Conservation (phyloP, 2,888 invertebrate species). For the Priocnemis perturbator region DNA sequence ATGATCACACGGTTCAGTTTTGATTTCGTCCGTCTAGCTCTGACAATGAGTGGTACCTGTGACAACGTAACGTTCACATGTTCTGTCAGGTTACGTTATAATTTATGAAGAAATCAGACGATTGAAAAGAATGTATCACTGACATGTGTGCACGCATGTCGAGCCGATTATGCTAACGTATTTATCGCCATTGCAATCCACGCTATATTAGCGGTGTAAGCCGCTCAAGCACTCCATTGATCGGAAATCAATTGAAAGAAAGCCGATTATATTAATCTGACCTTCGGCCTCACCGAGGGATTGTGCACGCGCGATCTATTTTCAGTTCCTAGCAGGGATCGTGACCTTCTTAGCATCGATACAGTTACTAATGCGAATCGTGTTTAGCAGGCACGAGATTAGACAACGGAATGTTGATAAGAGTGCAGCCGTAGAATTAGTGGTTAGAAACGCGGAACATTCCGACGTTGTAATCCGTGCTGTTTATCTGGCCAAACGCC, state of each 20-base stretch:
- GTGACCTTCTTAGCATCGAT: constrained; percentile 19
- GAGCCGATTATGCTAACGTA: constrained; percentile 3
- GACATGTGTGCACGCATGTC: no score
- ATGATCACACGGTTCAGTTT: no score
- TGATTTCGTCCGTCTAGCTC: not conserved
- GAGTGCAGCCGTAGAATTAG: constrained; percentile 4
- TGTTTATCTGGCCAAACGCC: no score
- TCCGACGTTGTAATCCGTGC: not conserved
- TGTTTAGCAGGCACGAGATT: constrained; percentile 22
- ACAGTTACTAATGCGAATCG: constrained; percentile 19
- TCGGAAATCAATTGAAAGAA: constrained; percentile 33
- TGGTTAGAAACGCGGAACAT: not conserved
- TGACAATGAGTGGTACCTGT: no score
- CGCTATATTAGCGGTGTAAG: constrained; percentile 40
- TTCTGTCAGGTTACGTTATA: no score
- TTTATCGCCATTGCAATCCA: constrained; percentile 35
- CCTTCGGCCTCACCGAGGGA: constrained; percentile 29
- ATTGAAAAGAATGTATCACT: no score
- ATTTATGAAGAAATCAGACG: no score
- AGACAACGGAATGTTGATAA: constrained; percentile 10
- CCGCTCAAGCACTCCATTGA: constrained; percentile 33
- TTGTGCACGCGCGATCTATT: constrained; percentile 28
- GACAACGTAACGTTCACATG: no score
- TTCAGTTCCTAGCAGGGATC: constrained; percentile 17
- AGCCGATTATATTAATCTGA: constrained; percentile 40